Base-by-base conservation (phyloP, 1,140 invertebrate genomes). In the Drosophila nikananu region DNA sequence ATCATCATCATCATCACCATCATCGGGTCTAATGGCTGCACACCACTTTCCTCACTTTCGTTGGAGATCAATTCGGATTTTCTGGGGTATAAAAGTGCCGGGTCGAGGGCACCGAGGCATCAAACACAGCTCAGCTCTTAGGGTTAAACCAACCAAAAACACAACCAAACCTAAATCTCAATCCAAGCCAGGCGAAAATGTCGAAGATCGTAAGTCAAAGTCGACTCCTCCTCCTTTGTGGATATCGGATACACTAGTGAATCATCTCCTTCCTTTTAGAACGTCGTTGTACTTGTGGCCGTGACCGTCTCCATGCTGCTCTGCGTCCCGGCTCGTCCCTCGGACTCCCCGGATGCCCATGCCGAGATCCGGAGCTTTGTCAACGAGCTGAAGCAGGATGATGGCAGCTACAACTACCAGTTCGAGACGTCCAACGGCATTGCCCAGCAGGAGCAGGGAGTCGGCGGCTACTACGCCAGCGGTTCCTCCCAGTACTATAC, bases 351-450 rank as follows among this genome's bases (percentile, higher is more conserved):
- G 37, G 86, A 90, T 68, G 86, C 86, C 27, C 86, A 90, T 32
- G 86, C 86, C 19, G 86, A 90, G 66, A 91, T 90, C 63, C 86
- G 86, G 49, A 90, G 86, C 79, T 90, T 55, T 58, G 65, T 77
- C 41, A 90, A 91, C 21, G 86, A 90, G 30, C 64, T 86, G 68
- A 90, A 90, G 65, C 75, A 80, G 59, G 73, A 78, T 5, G 94
- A 95, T 66, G 94, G 94, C 74, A 96, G 94, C 86, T 93, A 92
- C 74, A 91, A 92, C 54, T 91, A 92, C 51, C 84, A 87, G 57
- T 96, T 95, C 81, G 92, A 95, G 76, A 95, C 95, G 37, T 95
- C 93, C 37, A 95, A 96, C 82, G 95, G 95, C 10, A 95, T 95
- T 73, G 92, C 93, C 41, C 95, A 93, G 21, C 93, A 95, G 80